A percentile compares a stretch with the other conserved stretches of the same genome.
These are phyloP conservation scores for Pegoplata infirma DNA, from an alignment of 2,888 invertebrate species.

Conservation along the genomic window DNA sequence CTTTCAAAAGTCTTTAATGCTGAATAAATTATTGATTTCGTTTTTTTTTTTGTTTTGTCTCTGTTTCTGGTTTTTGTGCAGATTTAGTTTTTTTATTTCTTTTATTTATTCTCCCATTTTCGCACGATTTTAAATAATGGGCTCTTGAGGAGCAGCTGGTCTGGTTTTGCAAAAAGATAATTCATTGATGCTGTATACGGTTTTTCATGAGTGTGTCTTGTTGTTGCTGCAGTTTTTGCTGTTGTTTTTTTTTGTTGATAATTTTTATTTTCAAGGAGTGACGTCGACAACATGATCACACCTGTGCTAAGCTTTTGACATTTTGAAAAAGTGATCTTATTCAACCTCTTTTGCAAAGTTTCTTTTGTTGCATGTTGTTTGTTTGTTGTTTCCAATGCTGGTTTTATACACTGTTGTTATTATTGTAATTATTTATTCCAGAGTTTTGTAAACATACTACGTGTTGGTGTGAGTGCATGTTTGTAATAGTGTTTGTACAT, in stretches of 20 bases:
- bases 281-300: constrained; percentile 63
- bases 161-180: constrained; percentile 28
- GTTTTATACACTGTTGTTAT: constrained; percentile 7
- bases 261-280: constrained; percentile 49
- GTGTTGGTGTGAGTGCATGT: neutral
- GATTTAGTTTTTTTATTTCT: constrained; percentile 4
- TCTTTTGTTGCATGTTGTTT: constrained; percentile 8
- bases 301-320: constrained; percentile 65
- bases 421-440: constrained; percentile 18
- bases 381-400: neutral
- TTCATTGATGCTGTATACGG: constrained; percentile 53
- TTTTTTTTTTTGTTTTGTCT: constrained; percentile 13
- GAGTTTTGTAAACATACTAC: constrained; percentile 2
- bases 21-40: constrained; percentile 39
- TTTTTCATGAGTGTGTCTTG: constrained; percentile 18
- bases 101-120: constrained; percentile 50
- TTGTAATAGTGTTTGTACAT: neutral
- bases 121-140: constrained; percentile 62
- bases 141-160: constrained; percentile 62
- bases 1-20: constrained; percentile 28
- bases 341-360: constrained; percentile 42
- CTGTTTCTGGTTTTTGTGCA: neutral
- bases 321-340: constrained; percentile 63
- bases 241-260: neutral
- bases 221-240: constrained; percentile 25